Evolutionary conservation across 2,888 invertebrate species (phyloP).

Genomic region (Calliopum simillimum): DNA sequence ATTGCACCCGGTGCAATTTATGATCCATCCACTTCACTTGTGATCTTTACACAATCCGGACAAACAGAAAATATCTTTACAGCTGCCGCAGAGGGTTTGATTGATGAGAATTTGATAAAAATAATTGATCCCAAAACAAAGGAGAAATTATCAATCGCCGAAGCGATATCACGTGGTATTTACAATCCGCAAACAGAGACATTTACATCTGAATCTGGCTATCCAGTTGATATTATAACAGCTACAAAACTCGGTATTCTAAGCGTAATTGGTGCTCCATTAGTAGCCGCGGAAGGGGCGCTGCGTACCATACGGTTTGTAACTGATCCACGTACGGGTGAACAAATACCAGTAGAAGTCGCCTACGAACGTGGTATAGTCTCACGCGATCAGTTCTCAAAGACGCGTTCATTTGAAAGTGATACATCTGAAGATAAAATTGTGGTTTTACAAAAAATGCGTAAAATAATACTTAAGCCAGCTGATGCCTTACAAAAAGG

Average conservation of each 20-base stretch:
- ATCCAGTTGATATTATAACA: constrained; percentile 76
- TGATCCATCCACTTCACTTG: constrained; percentile 80
- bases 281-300: constrained; percentile 78
- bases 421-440: constrained; percentile 75
- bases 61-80: constrained; percentile 78
- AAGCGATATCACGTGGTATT: constrained; percentile 82
- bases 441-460: constrained; percentile 80
- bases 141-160: constrained; percentile 75
- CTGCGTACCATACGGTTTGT: constrained; percentile 78
- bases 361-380: constrained; percentile 84
- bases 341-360: constrained; percentile 82
- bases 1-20: constrained; percentile 80
- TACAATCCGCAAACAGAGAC: constrained; percentile 79
- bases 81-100: constrained; percentile 81
- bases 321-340: constrained; percentile 83
- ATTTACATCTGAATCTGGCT: constrained; percentile 75
- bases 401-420: constrained; percentile 56
- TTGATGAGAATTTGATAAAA: constrained; percentile 76
- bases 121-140: constrained; percentile 79
- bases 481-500: constrained; percentile 83
- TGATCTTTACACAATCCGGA: constrained; percentile 79
- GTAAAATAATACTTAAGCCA: constrained; percentile 80
- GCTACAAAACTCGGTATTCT: constrained; percentile 84
- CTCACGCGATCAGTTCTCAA: constrained; percentile 62
- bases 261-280: constrained; percentile 79